These are phyloP conservation scores for Oreortyx pictus DNA, from an alignment of 2,797 vertebrate species.

Conservation along the genomic window DNA sequence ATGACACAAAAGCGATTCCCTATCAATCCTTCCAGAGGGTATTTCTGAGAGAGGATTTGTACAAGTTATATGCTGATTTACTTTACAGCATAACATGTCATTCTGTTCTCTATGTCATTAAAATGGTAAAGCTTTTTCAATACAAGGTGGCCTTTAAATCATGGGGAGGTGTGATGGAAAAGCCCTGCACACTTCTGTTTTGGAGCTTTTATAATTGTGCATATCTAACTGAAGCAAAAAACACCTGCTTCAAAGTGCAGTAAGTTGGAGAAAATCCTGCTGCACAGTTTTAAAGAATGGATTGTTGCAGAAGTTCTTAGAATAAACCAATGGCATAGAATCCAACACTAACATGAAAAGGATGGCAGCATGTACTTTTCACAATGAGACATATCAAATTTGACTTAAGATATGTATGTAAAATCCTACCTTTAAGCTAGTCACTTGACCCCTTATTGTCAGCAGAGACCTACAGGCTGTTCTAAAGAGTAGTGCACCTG, in stretches of 20 bases:
- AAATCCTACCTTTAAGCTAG: neutral
- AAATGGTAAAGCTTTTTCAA: neutral
- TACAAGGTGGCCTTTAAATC: neutral
- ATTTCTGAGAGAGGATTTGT: neutral
- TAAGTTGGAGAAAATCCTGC: neutral
- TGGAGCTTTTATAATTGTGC: neutral
- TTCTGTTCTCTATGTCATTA: neutral
- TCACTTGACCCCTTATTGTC: neutral
- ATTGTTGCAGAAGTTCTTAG: neutral
- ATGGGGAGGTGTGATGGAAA: fast-evolving
- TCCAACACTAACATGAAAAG: neutral
- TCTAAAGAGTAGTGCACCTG: neutral
- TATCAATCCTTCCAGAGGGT: neutral
- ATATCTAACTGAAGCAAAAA: neutral
- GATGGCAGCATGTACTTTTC: neutral
- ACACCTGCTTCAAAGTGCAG: neutral
- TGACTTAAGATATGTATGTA: neutral
- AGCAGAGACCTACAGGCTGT: neutral
- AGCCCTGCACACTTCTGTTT: neutral
- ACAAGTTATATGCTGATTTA: neutral
- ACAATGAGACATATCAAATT: neutral
- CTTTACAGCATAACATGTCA: neutral
- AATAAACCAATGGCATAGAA: neutral
- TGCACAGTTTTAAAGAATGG: neutral
- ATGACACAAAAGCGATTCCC: neutral